Base-by-base conservation (phyloP, 1,140 invertebrate genomes). In the Drosophila tsacasi region DNA sequence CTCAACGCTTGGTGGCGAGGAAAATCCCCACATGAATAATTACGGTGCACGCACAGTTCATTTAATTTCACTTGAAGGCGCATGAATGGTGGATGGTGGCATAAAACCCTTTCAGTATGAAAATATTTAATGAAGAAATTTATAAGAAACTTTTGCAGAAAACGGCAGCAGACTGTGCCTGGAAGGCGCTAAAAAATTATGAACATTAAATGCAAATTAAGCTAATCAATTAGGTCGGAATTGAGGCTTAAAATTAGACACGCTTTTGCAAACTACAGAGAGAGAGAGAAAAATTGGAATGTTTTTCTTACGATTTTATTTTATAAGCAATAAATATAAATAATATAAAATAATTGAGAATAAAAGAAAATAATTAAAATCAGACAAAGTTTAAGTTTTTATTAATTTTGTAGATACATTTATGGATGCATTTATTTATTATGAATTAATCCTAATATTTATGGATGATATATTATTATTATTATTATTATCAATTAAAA, bases 51-150 rank as follows among this genome's bases (percentile, higher is more conserved):
- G 74, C 78, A 55, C 52, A 89, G 81, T 89, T 89, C 81, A 90
- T 90, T 89, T 89, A 71, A 90, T 89, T 90, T 84, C 77, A 67
- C 71, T 87, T 83, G 77, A 61, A 55, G 52, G 23, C n/a, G 39
- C 13, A 25, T 15, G 23, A 5, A 27, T n/a, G 25, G 47, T n/a
- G 47, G 17, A 5, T 27, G 62, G 58, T 55, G 52, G 19, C 52
- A 49, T 12, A 35, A 49, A 83, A 85, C 78, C 82, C 71, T 80
- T 82, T 76, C 27, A 27, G 83, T 79, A 82, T 76, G 83, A 79
- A 85, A 86, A 85, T 85, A 85, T 90, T 89, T 89, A 87, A 87
- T 87, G 84, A 89, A 89, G 84, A 87, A 87, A 87, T 87, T 83
- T 87, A 87, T 87, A 87, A 87, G 77, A 80, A 87, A 87, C 60